A percentile compares a stretch with the other conserved stretches of the same genome.
Conservation (phyloP, 2,113 vertebrate species). For the Salvelinus fontinalis region DNA sequence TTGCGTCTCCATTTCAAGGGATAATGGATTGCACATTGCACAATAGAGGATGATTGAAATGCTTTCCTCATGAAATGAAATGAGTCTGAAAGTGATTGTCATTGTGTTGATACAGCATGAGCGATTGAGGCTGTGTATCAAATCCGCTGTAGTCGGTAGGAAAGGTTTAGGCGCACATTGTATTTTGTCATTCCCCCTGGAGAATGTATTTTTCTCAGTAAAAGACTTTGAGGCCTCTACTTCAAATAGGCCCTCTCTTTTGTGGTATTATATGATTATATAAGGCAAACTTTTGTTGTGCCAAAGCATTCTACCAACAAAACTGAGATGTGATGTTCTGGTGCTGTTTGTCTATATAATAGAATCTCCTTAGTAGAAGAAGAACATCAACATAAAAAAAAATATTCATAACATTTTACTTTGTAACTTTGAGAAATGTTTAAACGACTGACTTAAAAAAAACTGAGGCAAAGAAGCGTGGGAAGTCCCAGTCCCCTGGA, state of each 20-base stretch:
- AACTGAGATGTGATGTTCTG: no score
- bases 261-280: neutral
- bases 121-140: no score
- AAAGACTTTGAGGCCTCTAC: neutral
- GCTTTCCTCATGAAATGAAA: no score
- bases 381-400: neutral
- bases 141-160: neutral
- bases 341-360: no score
- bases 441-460: neutral
- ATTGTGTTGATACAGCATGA: no score
- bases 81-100: no score
- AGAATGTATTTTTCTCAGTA: neutral
- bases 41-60: no score
- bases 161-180: neutral
- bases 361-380: neutral
- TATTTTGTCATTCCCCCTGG: neutral
- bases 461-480: neutral
- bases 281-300: neutral
- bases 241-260: neutral
- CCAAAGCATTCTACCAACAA: neutral
- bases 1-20: no score
- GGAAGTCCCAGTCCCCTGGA: conserved; percentile 18
- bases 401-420: neutral
- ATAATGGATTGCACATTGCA: no score
- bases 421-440: neutral